phyloP scores from a whole-genome alignment of 2,888 invertebrate genomes.

The Cryptocheilus praepositus region DNA sequence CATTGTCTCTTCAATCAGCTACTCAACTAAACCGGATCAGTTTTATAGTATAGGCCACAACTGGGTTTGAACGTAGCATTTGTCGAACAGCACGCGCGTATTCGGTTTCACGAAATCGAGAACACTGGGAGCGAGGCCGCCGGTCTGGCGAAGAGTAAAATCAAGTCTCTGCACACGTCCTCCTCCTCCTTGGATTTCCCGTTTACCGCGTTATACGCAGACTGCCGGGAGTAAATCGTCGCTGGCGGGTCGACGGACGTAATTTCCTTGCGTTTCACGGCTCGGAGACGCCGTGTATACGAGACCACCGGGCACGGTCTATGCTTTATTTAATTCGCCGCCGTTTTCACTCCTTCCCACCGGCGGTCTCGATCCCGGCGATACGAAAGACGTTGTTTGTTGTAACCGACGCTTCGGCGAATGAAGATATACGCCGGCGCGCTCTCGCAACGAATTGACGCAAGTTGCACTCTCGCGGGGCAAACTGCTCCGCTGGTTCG shows the following conservation, averaged over 20 bases:
- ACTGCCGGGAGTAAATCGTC: constrained; percentile 37
- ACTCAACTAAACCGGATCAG: too few relatives aligned
- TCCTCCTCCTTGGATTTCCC: neutral
- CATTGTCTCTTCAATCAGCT: too few relatives aligned
- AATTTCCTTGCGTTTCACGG: constrained; percentile 40
- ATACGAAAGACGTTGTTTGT: constrained; percentile 8
- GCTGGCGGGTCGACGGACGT: constrained; percentile 20
- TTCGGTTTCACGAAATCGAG: too few relatives aligned
- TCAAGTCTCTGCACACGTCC: too few relatives aligned
- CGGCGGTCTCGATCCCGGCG: neutral
- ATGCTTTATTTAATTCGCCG: constrained; percentile 46
- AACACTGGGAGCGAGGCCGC: too few relatives aligned
- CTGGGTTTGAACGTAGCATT: too few relatives aligned
- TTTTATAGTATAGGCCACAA: too few relatives aligned
- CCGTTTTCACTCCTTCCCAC: constrained; percentile 8
- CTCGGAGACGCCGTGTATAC: constrained; percentile 27
- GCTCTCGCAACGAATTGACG: constrained; percentile 42
- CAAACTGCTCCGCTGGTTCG: constrained; percentile 13
- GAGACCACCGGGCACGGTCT: constrained; percentile 28
- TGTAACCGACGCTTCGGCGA: constrained; percentile 31
- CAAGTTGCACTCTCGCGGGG: constrained; percentile 15
- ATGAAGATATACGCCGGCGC: constrained; percentile 37
- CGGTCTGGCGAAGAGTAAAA: too few relatives aligned
- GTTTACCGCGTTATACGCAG: constrained; percentile 16
- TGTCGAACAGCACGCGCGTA: too few relatives aligned